Conservation (phyloP, 2,797 vertebrate genomes). For the Squalus acanthias region DNA sequence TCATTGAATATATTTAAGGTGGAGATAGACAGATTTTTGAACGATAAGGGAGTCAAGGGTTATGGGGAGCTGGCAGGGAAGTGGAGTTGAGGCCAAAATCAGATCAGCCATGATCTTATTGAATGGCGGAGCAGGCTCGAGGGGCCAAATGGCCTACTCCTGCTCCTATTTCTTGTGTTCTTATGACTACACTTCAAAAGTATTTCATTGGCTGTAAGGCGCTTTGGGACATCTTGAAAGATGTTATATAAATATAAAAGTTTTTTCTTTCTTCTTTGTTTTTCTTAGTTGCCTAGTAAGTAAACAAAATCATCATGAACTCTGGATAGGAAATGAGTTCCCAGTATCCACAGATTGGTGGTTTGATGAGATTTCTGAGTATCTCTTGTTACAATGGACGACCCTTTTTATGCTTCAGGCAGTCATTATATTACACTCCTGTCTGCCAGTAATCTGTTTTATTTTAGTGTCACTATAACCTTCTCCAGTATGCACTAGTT, state of each 20-base stretch:
- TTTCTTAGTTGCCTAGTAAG: neutral
- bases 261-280: neutral
- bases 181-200: neutral
- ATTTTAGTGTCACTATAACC: neutral
- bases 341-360: neutral
- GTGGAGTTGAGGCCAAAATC: too few species aligned
- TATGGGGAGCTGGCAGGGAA: too few species aligned
- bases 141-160: too few species aligned
- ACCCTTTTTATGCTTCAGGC: neutral
- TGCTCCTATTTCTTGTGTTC: too few species aligned
- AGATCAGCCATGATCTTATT: too few species aligned
- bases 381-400: neutral
- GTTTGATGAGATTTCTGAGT: neutral
- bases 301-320: neutral
- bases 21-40: too few species aligned
- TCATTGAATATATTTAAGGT: too few species aligned
- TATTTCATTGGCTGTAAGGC: neutral
- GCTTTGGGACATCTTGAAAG: too few species aligned
- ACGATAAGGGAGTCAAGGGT: too few species aligned
- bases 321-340: neutral
- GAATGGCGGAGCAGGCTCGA: too few species aligned
- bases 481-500: neutral
- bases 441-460: neutral
- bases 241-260: neutral
- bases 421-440: neutral